Conservation (phyloP, 2,797 vertebrate genomes). For the Petrocephalus schoutedeni region DNA sequence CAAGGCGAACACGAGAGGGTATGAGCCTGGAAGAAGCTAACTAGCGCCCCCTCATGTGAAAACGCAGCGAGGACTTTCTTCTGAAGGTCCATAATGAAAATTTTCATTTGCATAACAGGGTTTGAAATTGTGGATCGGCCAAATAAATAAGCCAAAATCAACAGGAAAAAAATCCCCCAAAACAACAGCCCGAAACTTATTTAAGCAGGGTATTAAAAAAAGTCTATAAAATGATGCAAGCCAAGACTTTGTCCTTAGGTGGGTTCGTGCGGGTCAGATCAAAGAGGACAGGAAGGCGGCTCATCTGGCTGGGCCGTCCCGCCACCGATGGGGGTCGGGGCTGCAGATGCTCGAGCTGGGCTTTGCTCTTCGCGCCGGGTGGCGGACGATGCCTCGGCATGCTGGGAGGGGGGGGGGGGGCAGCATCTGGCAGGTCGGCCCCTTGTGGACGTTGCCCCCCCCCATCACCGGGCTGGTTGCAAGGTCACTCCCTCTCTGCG, state of each 20-base stretch:
- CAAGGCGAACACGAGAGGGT: not conserved
- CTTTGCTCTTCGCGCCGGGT: conserved; percentile 47
- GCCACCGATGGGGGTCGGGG: conserved; percentile 65
- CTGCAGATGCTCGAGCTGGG: conserved; percentile 64
- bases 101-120: not conserved
- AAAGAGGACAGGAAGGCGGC: conserved; percentile 26
- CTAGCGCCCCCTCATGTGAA: conserved; percentile 72
- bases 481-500: conserved; percentile 51
- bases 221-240: not conserved
- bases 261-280: not conserved
- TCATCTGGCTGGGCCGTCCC: conserved; percentile 32
- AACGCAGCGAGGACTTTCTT: not conserved
- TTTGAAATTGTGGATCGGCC: not conserved
- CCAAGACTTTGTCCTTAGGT: not conserved
- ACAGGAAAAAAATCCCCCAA: not conserved
- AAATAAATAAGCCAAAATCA: not conserved
- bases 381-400: not conserved
- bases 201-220: not conserved
- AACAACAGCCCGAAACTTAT: not conserved
- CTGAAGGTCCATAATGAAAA: not conserved
- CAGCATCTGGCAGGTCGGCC: conserved; percentile 62
- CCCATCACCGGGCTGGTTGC: conserved; percentile 61
- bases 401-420: conserved; percentile 60
- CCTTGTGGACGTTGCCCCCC: conserved; percentile 65
- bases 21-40: conserved; percentile 47